A percentile compares a stretch with the other conserved stretches of the same genome.
Evolutionary conservation across 2,888 invertebrate genomes (phyloP).

Genomic region (Pheosia tremula): DNA sequence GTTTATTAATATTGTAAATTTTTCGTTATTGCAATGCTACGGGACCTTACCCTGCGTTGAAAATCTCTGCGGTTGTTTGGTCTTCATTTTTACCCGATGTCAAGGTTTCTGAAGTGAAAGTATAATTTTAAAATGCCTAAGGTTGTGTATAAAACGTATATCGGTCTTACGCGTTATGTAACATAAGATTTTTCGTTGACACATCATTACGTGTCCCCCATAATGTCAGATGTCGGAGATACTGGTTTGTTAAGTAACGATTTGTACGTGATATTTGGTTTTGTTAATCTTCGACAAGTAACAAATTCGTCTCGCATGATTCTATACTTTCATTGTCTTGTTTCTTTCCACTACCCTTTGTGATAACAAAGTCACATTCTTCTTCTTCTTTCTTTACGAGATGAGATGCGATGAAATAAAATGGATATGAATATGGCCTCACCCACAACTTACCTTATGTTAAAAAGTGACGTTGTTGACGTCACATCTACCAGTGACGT

Average conservation of each 20-base stretch:
- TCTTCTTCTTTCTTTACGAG: too few relatives aligned
- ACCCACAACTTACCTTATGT: too few relatives aligned
- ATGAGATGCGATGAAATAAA: too few relatives aligned
- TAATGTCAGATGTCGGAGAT: conserved; percentile 17
- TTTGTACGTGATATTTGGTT: conserved; percentile 16
- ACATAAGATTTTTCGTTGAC: conserved; percentile 26
- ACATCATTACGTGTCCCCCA: conserved; percentile 34
- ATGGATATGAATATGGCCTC: too few relatives aligned
- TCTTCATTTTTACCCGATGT: conserved; percentile 17
- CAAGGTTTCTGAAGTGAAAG: conserved; percentile 20
- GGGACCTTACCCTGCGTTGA: too few relatives aligned
- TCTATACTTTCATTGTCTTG: too few relatives aligned
- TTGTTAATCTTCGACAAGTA: conserved; percentile 2
- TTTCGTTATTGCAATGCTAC: too few relatives aligned
- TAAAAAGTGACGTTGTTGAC: background rate
- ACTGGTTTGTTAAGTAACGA: conserved; percentile 33
- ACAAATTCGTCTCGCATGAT: background rate
- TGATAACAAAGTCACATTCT: too few relatives aligned
- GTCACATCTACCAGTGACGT: background rate
- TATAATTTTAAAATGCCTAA: conserved; percentile 21
- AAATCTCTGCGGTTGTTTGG: background rate
- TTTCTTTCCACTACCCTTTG: too few relatives aligned
- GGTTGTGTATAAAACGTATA: conserved; percentile 17
- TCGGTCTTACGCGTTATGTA: conserved; percentile 22
- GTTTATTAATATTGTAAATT: too few relatives aligned